Conservation (phyloP, 2,888 invertebrate species). For the Apotomis betuletana region DNA sequence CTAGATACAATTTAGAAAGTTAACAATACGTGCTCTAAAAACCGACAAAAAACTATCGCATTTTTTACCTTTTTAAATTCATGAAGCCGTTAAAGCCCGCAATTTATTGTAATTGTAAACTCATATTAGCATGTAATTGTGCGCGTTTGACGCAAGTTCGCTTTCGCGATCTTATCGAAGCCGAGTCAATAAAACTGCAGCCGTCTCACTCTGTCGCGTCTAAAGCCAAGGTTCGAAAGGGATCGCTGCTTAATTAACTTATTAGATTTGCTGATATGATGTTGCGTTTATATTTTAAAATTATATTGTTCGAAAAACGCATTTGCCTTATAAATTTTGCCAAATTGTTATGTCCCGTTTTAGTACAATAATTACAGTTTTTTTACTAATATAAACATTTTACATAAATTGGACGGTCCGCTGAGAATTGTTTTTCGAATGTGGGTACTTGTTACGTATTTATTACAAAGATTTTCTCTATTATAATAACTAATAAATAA, state of each 20-base stretch:
- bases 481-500: too few relatives aligned
- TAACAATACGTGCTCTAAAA: conserved; percentile 35
- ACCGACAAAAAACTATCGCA: conserved; percentile 37
- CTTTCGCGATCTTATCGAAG: conserved; percentile 57
- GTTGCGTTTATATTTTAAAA: conserved; percentile 25
- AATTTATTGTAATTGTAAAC: conserved; percentile 64
- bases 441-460: too few relatives aligned
- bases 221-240: conserved; percentile 11
- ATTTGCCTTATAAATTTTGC: conserved; percentile 16
- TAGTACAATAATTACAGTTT: too few relatives aligned
- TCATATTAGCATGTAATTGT: conserved; percentile 76
- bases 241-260: conserved; percentile 27
- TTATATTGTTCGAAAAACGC: conserved; percentile 7
- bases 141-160: conserved; percentile 52
- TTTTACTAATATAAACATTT: too few relatives aligned
- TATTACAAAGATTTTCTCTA: too few relatives aligned
- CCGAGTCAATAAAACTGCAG: conserved; percentile 11
- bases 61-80: conserved; percentile 52
- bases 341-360: not conserved
- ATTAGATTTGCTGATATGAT: conserved; percentile 26
- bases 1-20: conserved; percentile 25
- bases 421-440: too few relatives aligned
- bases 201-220: conserved; percentile 3
- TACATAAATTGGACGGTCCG: too few relatives aligned
- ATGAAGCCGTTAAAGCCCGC: conserved; percentile 52